Conservation (phyloP, 53 echinoderm and acorn worm genomes). For the Pentamera pediparva region DNA sequence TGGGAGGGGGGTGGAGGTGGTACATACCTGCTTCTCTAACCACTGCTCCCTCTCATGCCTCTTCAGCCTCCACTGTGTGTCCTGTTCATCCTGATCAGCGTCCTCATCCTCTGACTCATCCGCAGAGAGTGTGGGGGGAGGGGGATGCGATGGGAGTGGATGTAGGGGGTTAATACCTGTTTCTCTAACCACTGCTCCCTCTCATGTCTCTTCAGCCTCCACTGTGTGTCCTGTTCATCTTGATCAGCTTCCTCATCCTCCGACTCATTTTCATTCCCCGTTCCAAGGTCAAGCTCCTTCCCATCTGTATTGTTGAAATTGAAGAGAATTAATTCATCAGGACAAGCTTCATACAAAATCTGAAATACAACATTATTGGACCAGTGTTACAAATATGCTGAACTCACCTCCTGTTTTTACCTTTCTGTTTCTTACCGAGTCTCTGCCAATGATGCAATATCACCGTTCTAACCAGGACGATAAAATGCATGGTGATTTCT, state of each 20-base stretch:
- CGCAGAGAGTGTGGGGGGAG: neutral
- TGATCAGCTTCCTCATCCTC: constrained; percentile 64
- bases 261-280: constrained; percentile 32
- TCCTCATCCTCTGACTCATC: neutral
- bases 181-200: constrained; percentile 90
- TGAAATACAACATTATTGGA: too few relatives aligned
- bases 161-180: constrained; percentile 15
- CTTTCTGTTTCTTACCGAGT: too few relatives aligned
- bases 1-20: too few relatives aligned
- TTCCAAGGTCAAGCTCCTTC: neutral
- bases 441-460: too few relatives aligned
- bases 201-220: constrained; percentile 77
- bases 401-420: too few relatives aligned
- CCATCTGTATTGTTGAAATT: neutral
- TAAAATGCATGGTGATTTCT: too few relatives aligned
- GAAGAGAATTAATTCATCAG: too few relatives aligned
- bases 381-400: too few relatives aligned
- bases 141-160: neutral
- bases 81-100: constrained; percentile 48
- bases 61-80: constrained; percentile 79
- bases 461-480: too few relatives aligned
- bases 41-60: constrained; percentile 88
- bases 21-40: constrained; percentile 61
- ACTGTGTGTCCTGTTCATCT: constrained; percentile 71
- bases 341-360: too few relatives aligned